Conservation (phyloP, 1,140 invertebrate genomes). For the Venturia canescens region DNA sequence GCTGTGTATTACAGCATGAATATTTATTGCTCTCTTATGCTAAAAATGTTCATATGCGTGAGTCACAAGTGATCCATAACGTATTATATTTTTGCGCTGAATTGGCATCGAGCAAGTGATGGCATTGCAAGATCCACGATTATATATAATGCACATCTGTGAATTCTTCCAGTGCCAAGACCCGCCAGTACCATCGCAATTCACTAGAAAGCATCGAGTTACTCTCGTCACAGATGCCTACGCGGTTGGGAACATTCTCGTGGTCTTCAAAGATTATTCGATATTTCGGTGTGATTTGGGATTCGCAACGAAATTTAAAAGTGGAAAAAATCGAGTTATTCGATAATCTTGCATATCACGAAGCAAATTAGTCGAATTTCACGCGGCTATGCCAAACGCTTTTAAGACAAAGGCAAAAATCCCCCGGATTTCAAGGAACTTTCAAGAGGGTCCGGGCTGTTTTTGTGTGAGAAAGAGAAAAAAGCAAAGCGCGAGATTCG, state of each 20-base stretch:
- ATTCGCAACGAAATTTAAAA: too few species aligned
- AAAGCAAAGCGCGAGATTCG: conserved; percentile 19
- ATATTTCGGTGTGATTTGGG: too few species aligned
- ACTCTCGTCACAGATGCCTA: background rate
- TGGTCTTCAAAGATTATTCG: background rate
- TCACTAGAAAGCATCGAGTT: background rate
- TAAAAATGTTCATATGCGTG: background rate
- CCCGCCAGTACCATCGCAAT: conserved; percentile 69
- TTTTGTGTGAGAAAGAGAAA: background rate
- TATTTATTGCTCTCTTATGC: background rate
- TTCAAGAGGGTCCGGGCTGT: background rate
- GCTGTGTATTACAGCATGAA: background rate
- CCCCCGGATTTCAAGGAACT: conserved; percentile 28
- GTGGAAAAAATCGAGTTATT: too few species aligned
- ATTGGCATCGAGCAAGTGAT: conserved; percentile 75
- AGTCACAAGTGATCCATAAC: background rate
- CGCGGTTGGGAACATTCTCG: too few species aligned
- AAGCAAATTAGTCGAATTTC: too few species aligned
- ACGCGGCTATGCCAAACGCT: too few species aligned
- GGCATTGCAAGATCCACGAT: conserved; percentile 78
- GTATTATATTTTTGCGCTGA: conserved; percentile 53
- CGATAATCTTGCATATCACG: too few species aligned
- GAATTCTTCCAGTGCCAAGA: conserved; percentile 79
- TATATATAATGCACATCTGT: conserved; percentile 75
- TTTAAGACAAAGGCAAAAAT: background rate